These are phyloP conservation scores for Gobionotothen gibberifrons DNA, from an alignment of 2,797 vertebrate species.

Conservation along the genomic window DNA sequence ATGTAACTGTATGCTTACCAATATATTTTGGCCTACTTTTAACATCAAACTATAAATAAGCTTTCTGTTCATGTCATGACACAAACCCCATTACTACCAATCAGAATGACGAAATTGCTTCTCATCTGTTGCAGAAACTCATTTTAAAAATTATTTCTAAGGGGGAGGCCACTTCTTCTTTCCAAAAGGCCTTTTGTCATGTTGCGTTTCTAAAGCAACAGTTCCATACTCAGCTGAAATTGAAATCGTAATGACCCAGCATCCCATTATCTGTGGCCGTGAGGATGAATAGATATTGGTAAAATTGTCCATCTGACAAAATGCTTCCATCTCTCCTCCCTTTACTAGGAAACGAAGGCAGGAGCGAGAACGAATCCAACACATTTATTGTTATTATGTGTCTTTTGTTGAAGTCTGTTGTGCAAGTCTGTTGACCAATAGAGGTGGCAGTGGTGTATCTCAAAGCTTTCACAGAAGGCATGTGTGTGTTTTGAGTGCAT, in stretches of 20 bases:
- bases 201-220: slow-evolving; percentile 42
- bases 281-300: slow-evolving; percentile 62
- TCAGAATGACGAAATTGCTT: slow-evolving; percentile 36
- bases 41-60: neutral
- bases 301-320: slow-evolving; percentile 56
- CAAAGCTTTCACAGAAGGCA: neutral
- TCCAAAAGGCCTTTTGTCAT: slow-evolving; percentile 38
- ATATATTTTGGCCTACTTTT: slow-evolving; percentile 2
- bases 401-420: slow-evolving; percentile 27
- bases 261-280: slow-evolving; percentile 33
- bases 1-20: neutral
- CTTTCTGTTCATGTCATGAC: slow-evolving; percentile 15
- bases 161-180: slow-evolving; percentile 16
- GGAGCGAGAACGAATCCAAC: slow-evolving; percentile 18
- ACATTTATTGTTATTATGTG: slow-evolving; percentile 21
- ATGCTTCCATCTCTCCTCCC: slow-evolving; percentile 23
- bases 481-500: slow-evolving; percentile 8
- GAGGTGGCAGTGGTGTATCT: neutral
- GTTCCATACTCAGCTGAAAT: slow-evolving; percentile 30
- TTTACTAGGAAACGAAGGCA: slow-evolving; percentile 60
- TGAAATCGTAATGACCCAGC: slow-evolving; percentile 49
- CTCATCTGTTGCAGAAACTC: slow-evolving; percentile 29
- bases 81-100: slow-evolving; percentile 6
- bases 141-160: slow-evolving; percentile 20
- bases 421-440: slow-evolving; percentile 6